Evolutionary conservation across 1,140 invertebrate genomes (phyloP).

Genomic region (Brachystomella parvula): DNA sequence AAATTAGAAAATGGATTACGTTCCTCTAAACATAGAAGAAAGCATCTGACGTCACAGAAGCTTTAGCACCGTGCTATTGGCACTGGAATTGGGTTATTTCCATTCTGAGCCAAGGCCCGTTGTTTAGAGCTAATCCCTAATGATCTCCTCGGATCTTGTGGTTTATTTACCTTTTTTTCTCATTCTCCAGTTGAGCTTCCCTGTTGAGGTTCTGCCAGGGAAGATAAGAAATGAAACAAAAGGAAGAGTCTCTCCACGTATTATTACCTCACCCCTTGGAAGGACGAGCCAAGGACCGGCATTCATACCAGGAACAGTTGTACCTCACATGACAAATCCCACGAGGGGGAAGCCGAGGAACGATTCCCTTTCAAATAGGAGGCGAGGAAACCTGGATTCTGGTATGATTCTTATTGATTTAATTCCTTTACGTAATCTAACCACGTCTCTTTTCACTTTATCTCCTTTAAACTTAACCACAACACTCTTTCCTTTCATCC

Average conservation of each 20-base stretch:
- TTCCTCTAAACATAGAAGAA: too few relatives aligned
- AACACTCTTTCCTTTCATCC: neutral
- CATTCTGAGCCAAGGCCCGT: too few relatives aligned
- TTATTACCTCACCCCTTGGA: neutral
- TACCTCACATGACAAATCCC: neutral
- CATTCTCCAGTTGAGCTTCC: constrained; percentile 3
- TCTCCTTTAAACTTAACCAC: neutral
- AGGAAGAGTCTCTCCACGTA: neutral
- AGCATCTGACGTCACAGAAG: too few relatives aligned
- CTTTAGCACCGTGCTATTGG: too few relatives aligned
- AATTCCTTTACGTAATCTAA: constrained; percentile 19
- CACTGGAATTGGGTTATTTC: too few relatives aligned
- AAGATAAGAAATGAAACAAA: neutral
- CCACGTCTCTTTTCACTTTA: constrained; percentile 11
- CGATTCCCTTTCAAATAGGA: neutral
- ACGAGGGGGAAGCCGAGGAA: neutral
- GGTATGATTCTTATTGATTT: constrained; percentile 29
- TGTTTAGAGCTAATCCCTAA: neutral
- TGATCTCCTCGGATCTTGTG: neutral
- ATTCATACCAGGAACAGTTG: neutral
- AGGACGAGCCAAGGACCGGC: neutral
- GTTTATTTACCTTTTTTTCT: constrained; percentile 6
- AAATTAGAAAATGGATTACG: too few relatives aligned
- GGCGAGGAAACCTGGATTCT: neutral
- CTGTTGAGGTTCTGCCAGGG: neutral